Evolutionary conservation across 2,888 invertebrate species (phyloP), one percentile per base, ranked within the genome.

Genomic region (Apotomis capreana): DNA sequence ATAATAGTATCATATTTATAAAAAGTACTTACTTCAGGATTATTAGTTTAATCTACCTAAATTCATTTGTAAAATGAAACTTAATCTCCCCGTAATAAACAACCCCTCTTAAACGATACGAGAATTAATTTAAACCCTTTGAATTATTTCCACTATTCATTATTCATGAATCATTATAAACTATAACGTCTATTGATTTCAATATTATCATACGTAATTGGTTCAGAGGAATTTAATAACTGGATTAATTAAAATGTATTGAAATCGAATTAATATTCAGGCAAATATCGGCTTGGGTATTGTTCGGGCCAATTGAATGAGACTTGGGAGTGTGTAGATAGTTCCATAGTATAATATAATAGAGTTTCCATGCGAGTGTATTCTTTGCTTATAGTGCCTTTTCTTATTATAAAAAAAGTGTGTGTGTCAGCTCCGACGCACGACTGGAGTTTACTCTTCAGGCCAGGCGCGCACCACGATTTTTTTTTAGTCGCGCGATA

Each of bases 201-300:
- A 13, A 9, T 51, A 54, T 61, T 54, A 55, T 61, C 36, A 68
- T 52, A 26, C 26, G 15, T 26, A 13, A 55, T 51, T 57, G 15
- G 55, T 37, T 49, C 10, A 9, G 26, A 4, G n/a, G 40, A 49
- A 55, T 13, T 3, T n/a, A 37, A 57, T 62, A 49, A 36, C 4
- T 36, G 8, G 44, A 15, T 62, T n/a, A 68, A 13, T 61, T 60
- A 37, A 69, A 46, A 57, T 49, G 36, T 65, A 57, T 67, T 59
- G 13, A 57, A 51, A 51, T 37, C 15, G n/a, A 37, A 13, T 51
- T 51, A 37, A 44, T 37, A 15, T 15, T 46, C 10, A 8, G n/a
- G 10, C 40, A 6, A 55, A 49, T 62, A 13, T 62, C 49, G 36
- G 9, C 3, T 15, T 46, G 55, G 54, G 46, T 57, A 65, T 13